Percentiles rank a stretch among this genome's conserved stretches.
Evolutionary conservation across 2,888 invertebrate species (phyloP).

Genomic region (Dolichomitus sp.): DNA sequence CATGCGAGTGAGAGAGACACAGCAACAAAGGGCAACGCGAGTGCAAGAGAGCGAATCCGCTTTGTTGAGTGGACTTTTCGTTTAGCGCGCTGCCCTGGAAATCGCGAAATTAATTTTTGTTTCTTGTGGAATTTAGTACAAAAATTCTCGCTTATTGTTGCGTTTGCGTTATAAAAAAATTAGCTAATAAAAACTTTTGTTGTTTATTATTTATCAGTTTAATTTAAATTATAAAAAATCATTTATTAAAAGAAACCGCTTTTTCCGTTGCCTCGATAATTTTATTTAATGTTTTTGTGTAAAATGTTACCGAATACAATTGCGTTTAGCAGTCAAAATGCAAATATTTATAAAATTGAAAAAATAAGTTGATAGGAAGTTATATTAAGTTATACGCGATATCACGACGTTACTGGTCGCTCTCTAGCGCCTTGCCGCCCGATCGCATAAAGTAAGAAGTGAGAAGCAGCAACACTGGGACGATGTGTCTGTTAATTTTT

Average conservation of each 20-base stretch:
- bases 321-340: no score
- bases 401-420: not conserved
- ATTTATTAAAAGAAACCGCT: no score
- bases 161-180: not conserved
- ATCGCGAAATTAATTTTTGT: not conserved
- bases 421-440: not conserved
- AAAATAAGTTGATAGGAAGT: no score
- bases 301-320: no score
- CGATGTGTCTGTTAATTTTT: not conserved
- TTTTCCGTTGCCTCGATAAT: no score
- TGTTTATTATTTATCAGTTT: no score
- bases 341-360: no score
- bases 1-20: not conserved
- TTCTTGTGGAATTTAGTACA: not conserved
- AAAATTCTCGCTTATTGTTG: not conserved
- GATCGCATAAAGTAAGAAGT: no score
- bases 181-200: no score
- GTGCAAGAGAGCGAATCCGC: not conserved
- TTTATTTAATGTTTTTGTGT: no score
- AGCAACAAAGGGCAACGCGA: not conserved
- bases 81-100: not conserved
- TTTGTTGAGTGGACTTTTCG: not conserved
- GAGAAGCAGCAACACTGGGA: no score
- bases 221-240: no score
- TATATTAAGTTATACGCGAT: not conserved